phyloP scores from a whole-genome alignment of 2,797 vertebrate species.

The Typhlichthys subterraneus region DNA sequence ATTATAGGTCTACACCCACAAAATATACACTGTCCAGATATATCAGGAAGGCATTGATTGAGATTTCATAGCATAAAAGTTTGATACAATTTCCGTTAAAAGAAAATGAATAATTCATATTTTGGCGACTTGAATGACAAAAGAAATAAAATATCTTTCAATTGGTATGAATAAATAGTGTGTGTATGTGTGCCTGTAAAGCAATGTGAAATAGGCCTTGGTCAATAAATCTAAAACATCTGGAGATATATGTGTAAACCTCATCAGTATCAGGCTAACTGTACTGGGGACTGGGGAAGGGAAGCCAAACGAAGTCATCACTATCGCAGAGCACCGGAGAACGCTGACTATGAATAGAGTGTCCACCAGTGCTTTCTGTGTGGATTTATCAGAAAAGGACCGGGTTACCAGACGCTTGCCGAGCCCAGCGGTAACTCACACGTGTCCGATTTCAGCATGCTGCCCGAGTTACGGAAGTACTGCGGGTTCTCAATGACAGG shows the following conservation, averaged over 20 bases:
- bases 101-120: too few relatives aligned
- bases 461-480: constrained; percentile 96
- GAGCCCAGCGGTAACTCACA: constrained; percentile 85
- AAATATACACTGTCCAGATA: too few relatives aligned
- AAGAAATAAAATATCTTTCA: background rate
- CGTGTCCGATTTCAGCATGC: constrained; percentile 93
- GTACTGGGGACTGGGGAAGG: constrained; percentile 14
- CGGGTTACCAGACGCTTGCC: constrained; percentile 44
- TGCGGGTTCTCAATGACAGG: constrained; percentile 99
- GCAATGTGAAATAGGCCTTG: background rate
- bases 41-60: too few relatives aligned
- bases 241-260: constrained; percentile 15
- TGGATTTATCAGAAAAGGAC: constrained; percentile 70
- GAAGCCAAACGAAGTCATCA: constrained; percentile 41
- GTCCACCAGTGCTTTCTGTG: constrained; percentile 32
- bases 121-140: too few relatives aligned
- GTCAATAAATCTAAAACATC: constrained; percentile 5
- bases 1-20: too few relatives aligned
- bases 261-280: constrained; percentile 5
- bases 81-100: too few relatives aligned
- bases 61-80: too few relatives aligned
- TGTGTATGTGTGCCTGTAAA: background rate
- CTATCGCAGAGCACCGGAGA: constrained; percentile 44
- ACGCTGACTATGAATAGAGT: constrained; percentile 52
- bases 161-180: background rate